phyloP scores from a whole-genome alignment of 2,113 vertebrate species.

The Periophthalmus modestus region DNA sequence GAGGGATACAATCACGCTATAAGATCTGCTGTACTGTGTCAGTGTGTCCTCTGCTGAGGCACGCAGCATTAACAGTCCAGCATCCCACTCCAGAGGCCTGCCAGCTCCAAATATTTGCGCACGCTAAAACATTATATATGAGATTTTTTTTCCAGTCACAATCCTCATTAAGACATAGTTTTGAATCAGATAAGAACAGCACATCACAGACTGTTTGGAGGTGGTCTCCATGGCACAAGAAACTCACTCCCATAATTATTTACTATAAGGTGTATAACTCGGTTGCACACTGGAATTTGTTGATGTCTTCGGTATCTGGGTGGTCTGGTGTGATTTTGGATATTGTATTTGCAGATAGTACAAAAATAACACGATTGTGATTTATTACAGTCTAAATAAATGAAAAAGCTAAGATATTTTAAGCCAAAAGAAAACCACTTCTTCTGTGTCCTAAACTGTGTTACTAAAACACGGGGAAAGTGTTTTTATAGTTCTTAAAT shows the following conservation, averaged over 20 bases:
- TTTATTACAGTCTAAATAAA: not conserved
- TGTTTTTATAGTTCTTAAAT: not conserved
- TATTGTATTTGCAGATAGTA: not conserved
- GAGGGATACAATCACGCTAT: not conserved
- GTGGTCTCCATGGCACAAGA: not conserved
- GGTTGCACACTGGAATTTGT: not conserved
- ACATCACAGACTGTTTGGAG: not conserved
- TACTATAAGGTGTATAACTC: not conserved
- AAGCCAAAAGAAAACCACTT: conserved; percentile 20
- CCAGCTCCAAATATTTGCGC: conserved; percentile 50
- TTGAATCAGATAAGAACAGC: not conserved
- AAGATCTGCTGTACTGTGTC: conserved; percentile 30
- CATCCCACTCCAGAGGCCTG: conserved; percentile 28
- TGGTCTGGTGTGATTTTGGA: not conserved
- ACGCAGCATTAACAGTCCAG: conserved; percentile 16
- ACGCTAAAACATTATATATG: conserved; percentile 6
- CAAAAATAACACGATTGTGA: not conserved
- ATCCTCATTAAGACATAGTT: conserved; percentile 4
- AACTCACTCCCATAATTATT: not conserved
- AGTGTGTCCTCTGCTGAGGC: conserved; percentile 30
- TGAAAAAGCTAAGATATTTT: not conserved
- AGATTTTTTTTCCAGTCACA: not conserved
- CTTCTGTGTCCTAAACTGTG: conserved; percentile 22
- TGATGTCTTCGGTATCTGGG: not conserved
- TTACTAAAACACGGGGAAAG: not conserved